These are phyloP conservation scores for Halcyon leucocephala DNA, from an alignment of 2,797 vertebrate genomes.

Conservation along the genomic window DNA sequence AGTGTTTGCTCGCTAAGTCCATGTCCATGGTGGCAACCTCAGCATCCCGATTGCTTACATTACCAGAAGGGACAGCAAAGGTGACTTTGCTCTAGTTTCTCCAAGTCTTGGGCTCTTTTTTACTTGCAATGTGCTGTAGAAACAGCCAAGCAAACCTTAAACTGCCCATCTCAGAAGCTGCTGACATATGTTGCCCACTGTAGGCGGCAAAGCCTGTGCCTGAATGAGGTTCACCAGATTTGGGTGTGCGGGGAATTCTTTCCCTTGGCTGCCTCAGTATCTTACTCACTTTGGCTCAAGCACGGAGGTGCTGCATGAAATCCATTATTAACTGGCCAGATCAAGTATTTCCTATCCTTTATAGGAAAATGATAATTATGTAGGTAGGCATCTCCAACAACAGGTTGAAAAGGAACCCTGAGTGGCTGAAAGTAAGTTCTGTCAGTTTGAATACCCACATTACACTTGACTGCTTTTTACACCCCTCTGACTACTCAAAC, in stretches of 20 bases:
- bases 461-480: neutral
- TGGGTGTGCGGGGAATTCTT: neutral
- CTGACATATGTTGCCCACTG: rapidly evolving
- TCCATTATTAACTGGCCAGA: neutral
- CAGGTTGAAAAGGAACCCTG: neutral
- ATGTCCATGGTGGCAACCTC: rapidly evolving
- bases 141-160: neutral
- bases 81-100: neutral
- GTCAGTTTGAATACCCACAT: neutral
- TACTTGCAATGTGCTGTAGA: neutral
- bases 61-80: neutral
- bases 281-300: neutral
- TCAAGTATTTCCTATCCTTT: neutral
- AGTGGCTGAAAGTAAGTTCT: neutral
- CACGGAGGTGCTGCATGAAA: neutral
- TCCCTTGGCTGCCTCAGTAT: neutral
- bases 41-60: neutral
- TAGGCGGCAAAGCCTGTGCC: neutral
- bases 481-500: neutral
- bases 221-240: neutral
- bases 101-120: neutral
- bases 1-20: neutral
- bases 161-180: neutral
- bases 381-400: neutral
- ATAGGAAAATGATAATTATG: neutral